Evolutionary conservation across 2,797 vertebrate genomes (phyloP).

Genomic region (Odontamblyopus lacepedii): DNA sequence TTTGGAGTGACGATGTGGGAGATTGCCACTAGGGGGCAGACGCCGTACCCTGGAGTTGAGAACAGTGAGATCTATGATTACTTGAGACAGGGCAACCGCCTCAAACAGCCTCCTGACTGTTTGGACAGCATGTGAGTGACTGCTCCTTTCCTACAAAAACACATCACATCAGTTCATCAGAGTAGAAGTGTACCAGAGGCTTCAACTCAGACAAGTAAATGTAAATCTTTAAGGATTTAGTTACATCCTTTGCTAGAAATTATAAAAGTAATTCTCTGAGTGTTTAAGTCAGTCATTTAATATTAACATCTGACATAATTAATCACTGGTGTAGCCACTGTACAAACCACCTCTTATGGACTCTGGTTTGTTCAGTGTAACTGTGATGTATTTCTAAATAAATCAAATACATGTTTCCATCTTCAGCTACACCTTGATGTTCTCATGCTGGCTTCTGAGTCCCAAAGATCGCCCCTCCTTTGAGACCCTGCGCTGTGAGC

Average conservation of each 20-base stretch:
- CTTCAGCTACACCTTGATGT: conserved; percentile 88
- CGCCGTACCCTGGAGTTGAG: conserved; percentile 90
- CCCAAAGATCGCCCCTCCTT: conserved; percentile 87
- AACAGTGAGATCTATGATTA: conserved; percentile 96
- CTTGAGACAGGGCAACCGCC: conserved; percentile 88
- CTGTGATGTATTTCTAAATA: background rate
- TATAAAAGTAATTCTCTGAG: background rate
- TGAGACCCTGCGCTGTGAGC: conserved; percentile 79
- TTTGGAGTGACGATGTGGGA: conserved; percentile 97
- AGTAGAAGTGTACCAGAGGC: background rate
- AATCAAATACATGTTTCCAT: background rate
- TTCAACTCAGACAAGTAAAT: too few species aligned
- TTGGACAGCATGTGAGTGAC: conserved; percentile 87
- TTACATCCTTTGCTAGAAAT: background rate
- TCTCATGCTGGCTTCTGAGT: conserved; percentile 88
- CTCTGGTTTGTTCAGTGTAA: background rate
- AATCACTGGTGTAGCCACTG: background rate
- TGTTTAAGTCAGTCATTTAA: background rate
- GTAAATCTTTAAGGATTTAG: too few species aligned
- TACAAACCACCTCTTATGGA: background rate
- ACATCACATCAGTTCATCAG: conserved; percentile 12
- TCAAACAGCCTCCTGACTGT: conserved; percentile 91
- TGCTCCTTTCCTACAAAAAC: conserved; percentile 5
- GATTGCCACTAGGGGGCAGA: conserved; percentile 90
- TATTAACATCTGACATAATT: background rate